A percentile compares a stretch with the other conserved stretches of the same genome.
These are phyloP conservation scores for Polymixis lichenea DNA, from an alignment of 2,888 invertebrate genomes.

Conservation along the genomic window DNA sequence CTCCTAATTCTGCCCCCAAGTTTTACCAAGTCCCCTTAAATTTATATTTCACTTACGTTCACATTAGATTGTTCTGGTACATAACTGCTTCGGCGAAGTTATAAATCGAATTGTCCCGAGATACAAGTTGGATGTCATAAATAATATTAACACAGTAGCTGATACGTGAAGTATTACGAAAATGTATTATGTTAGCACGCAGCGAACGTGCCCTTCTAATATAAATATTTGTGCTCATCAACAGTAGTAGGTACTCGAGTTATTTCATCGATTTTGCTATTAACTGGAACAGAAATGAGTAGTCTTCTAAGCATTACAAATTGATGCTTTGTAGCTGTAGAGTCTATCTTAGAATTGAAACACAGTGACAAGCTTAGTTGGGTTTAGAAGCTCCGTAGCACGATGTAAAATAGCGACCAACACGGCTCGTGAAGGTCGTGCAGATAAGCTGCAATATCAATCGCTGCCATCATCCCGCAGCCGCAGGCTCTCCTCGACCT, in stretches of 20 bases:
- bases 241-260: background rate
- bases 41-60: conserved; percentile 41
- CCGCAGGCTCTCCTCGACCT: background rate
- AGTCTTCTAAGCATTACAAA: conserved; percentile 6
- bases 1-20: conserved; percentile 33
- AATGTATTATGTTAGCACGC: conserved; percentile 19
- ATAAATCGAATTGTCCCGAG: conserved; percentile 38
- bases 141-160: conserved; percentile 31
- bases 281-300: background rate
- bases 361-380: conserved; percentile 11
- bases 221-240: background rate
- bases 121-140: conserved; percentile 31
- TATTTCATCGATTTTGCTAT: conserved; percentile 1
- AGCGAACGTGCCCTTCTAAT: conserved; percentile 1
- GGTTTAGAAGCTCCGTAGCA: conserved; percentile 5
- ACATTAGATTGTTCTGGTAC: conserved; percentile 44
- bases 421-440: conserved; percentile 5
- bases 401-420: conserved; percentile 28
- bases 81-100: conserved; percentile 45
- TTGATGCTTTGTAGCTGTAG: background rate
- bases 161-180: conserved; percentile 25
- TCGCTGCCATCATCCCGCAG: background rate
- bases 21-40: conserved; percentile 36
- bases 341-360: background rate
- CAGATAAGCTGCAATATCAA: conserved; percentile 31